Base-by-base conservation (phyloP, 2,113 vertebrate species). In the Indri indri region DNA sequence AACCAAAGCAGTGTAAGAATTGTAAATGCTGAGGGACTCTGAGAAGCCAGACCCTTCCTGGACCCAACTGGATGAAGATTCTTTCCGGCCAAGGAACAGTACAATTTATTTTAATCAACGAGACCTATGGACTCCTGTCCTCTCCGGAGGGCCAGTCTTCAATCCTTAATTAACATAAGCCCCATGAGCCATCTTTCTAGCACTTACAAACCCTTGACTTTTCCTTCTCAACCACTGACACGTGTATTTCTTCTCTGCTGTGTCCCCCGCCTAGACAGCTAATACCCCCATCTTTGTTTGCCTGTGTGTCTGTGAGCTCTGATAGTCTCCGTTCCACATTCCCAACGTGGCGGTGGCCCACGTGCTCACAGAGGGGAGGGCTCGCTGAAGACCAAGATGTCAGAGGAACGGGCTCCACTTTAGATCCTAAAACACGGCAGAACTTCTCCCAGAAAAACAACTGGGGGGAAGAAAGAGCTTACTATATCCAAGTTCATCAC, bases 371-470 rank as follows among this genome's bases (percentile, higher is more conserved):
- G 34, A 77, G 79, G 23, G 42, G 16, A 40, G 76, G 57, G 9
- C 47, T 90, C 71, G 34, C 90, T 84, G 80, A 57, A 17, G 47
- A 17, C 42, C 77, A 54, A 68, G 32, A n/a, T 37, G 65, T 70
- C 71, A 68, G 47, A 70, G 25, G 16, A 93, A 25, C 0, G 4
- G 9, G 22, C 85, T 84, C 37, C 37, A 30, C 40, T 83, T 88
- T 45, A 79, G 47, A 92, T 25, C 2, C 63, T 79, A 76, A 77
- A 77, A 25, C 68, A 70, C 2, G 5, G 8, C 13, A 94, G 73
- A 89, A 89, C 86, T 37, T 94, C 70, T 73, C 79, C 20, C 34
- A 79, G 94, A 79, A 89, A 80, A 30, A 79, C 73, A 73, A n/a
- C 34, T 27, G 20, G 4, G 11, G 37, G 20, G 32, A 65, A 8